Conservation (phyloP, 2,888 invertebrate species). For the Mythimna impura region DNA sequence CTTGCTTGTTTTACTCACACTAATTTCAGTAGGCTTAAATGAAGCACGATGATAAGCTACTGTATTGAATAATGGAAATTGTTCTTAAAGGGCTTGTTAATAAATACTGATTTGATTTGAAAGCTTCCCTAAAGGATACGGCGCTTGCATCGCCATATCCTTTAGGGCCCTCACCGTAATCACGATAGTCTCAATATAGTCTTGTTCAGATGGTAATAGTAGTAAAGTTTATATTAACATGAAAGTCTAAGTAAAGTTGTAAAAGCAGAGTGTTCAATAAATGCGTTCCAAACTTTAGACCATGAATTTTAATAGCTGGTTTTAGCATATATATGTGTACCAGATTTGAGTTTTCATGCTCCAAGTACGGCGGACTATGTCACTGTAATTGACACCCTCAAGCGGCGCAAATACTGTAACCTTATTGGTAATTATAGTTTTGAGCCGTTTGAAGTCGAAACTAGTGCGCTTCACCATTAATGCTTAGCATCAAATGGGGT, state of each 20-base stretch:
- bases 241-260: slow-evolving; percentile 36
- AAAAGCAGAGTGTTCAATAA: slow-evolving; percentile 33
- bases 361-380: no score
- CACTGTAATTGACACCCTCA: no score
- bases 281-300: slow-evolving; percentile 3
- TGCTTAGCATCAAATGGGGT: no score
- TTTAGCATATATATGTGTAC: not conserved
- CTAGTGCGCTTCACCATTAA: no score
- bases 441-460: no score
- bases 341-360: no score
- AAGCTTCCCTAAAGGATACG: slow-evolving; percentile 1
- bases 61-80: not conserved
- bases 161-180: slow-evolving; percentile 20
- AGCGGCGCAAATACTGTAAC: no score
- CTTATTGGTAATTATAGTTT: no score
- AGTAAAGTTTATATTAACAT: slow-evolving; percentile 37
- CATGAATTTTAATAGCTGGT: slow-evolving; percentile 8
- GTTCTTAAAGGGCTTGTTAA: not conserved
- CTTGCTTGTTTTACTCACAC: slow-evolving; percentile 2
- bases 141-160: slow-evolving; percentile 13
- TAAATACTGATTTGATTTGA: slow-evolving; percentile 21
- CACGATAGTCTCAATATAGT: slow-evolving; percentile 26
- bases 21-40: slow-evolving; percentile 15
- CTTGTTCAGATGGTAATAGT: slow-evolving; percentile 16
- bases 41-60: not conserved